A percentile compares a stretch with the other conserved stretches of the same genome.
Conservation (phyloP, 2,113 vertebrate species). For the Ictalurus punctatus region DNA sequence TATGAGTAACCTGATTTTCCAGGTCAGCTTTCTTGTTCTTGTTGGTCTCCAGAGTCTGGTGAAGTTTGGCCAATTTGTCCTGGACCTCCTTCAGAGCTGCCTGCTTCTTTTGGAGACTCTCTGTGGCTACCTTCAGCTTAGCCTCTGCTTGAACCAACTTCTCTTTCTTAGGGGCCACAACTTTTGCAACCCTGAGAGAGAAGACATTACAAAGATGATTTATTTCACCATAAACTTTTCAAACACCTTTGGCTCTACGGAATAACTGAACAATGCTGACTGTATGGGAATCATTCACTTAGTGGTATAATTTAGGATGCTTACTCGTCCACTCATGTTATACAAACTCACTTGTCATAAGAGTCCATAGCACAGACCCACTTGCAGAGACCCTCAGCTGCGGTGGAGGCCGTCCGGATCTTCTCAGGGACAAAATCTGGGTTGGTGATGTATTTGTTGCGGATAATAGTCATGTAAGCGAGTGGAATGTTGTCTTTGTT, state of each 20-base stretch:
- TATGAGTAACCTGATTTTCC: conserved; percentile 79
- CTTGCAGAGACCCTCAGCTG: conserved; percentile 88
- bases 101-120: conserved; percentile 80
- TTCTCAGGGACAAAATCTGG: conserved; percentile 90
- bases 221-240: background rate
- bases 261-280: background rate
- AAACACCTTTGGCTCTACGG: background rate
- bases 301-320: background rate
- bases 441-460: conserved; percentile 87
- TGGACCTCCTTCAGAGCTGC: conserved; percentile 81
- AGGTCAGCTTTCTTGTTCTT: conserved; percentile 84
- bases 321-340: background rate
- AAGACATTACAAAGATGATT: background rate
- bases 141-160: conserved; percentile 80
- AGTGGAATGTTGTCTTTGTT: conserved; percentile 88
- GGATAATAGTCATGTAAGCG: conserved; percentile 78
- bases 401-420: conserved; percentile 84
- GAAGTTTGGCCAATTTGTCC: conserved; percentile 78
- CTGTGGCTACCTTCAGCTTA: conserved; percentile 78
- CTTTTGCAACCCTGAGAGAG: conserved; percentile 79
- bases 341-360: conserved; percentile 78
- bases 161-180: conserved; percentile 84
- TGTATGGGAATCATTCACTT: background rate
- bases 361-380: conserved; percentile 89
- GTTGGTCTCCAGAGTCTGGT: conserved; percentile 78